Base-by-base conservation (phyloP, 2,797 vertebrate genomes). In the Pitangus sulphuratus region DNA sequence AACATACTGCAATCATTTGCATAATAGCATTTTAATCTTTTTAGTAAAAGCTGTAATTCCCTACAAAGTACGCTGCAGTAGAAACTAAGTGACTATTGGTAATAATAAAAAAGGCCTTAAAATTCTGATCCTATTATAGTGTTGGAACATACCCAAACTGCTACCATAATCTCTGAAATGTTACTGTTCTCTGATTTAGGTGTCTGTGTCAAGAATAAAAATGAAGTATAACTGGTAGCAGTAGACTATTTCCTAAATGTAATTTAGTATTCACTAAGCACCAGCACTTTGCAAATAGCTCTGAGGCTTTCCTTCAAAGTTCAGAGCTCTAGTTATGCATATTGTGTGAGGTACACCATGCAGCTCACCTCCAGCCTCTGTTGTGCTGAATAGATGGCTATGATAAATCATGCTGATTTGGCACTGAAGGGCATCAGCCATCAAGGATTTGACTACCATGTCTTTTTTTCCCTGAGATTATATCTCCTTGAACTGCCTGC, bases 21-120 rank as follows among this genome's bases (percentile, higher is more conserved):
- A 98, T 98, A 98, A 98, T 98, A 98, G 98, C 98, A 98, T 98
- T 98, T 98, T 98, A 98, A 98, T 98, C 98, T 98, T 98, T 98
- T 98, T 98, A 98, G 98, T 97, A 98, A 98, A 98, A 98, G 98
- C 98, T 98, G 97, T 98, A 98, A 98, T 98, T 98, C 98, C 98
- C 97, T 96, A 97, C 97, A 98, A 98, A 98, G 98, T 98, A 98
- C 94, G 98, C 97, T 98, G 98, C 98, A 97, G 98, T 97, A 97
- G 98, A 98, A 98, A 98, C 97, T 97, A 98, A 98, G 98, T 97
- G 97, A 98, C 98, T 98, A 98, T 98, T 98, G 97, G 98, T 97
- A 98, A 98, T 98, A 98, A 98, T 98, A 98, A 98, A 98, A 97
- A 97, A 97, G 97, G 97, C 98, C 98, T 98, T 98, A 98, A 98